phyloP scores from a whole-genome alignment of 2,888 invertebrate species.

The Himalopsyche kuldschensis region DNA sequence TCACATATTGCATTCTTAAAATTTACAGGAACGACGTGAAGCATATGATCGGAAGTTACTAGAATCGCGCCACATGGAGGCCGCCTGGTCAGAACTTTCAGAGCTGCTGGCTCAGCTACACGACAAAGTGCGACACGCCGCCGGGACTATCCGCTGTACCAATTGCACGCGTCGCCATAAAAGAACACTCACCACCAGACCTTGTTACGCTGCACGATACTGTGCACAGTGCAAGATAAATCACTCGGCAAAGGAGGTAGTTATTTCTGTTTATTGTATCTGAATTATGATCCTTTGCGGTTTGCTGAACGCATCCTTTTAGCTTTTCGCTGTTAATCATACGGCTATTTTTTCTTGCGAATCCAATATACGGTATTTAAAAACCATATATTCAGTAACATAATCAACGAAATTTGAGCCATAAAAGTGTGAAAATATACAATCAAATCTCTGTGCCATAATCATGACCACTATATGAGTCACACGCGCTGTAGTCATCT shows the following conservation, averaged over 20 bases:
- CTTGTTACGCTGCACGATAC: constrained; percentile 88
- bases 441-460: too few species aligned
- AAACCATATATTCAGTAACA: too few species aligned
- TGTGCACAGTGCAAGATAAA: constrained; percentile 88
- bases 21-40: constrained; percentile 68
- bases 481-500: too few species aligned
- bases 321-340: too few species aligned
- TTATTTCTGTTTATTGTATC: constrained; percentile 9
- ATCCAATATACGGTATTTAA: too few species aligned
- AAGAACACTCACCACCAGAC: constrained; percentile 81
- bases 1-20: too few species aligned
- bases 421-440: too few species aligned
- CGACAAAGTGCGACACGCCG: constrained; percentile 92
- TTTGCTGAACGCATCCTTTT: too few species aligned
- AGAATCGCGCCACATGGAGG: constrained; percentile 79
- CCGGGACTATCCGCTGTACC: constrained; percentile 91
- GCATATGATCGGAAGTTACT: constrained; percentile 74
- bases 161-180: constrained; percentile 91
- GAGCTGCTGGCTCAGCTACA: constrained; percentile 85
- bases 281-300: too few species aligned
- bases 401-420: too few species aligned
- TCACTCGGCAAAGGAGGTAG: constrained; percentile 85
- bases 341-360: too few species aligned
- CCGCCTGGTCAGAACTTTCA: constrained; percentile 86
- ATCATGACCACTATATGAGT: too few species aligned